Evolutionary conservation across 2,888 invertebrate genomes (phyloP), one percentile per base, ranked within the genome.

Genomic region (Aethes cnicana): DNA sequence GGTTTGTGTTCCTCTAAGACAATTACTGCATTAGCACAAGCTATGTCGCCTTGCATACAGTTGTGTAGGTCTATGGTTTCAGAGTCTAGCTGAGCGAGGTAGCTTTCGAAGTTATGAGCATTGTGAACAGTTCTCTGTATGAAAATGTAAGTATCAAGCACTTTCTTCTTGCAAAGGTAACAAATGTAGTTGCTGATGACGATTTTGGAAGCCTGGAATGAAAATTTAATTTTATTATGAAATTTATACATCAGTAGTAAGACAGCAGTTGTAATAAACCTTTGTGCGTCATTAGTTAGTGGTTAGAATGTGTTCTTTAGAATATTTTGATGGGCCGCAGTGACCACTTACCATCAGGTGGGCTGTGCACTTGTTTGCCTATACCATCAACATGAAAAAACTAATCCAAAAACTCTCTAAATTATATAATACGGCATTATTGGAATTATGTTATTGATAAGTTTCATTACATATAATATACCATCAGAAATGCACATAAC

Each of bases 11-110:
- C 52, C 7, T 52, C 44, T 16, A 52, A 12, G 0, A 52, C 46
- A 20, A 52, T 52, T 4, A 52, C 39, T 11, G 52, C 52, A 11
- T 52, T 52, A 2, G 52, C 52, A 32, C 52, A 52, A 11, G 52
- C 12, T 8, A 36, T 25, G 20, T 52, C 25, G 17, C 46, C 52
- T 17, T 32, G 4, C 52, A 52, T 46, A 20, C 52, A 52, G 33
- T 52, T 46, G 2, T 39, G 32, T 5, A 52, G 20, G 39, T 52
- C 52, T n/a, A 21, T 0, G 0, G 52, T 39, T 6, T 52, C 52
- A 0, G 52, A 52, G 4, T 52, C 37, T 0, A 52, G 39, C 16
- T 44, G 52, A 4, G 44, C 39, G 16, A 52, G 23, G 8, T 39
- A 52, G 7, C 32, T 25, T 12, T 39, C 23, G 6, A 26, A 52